phyloP scores from a whole-genome alignment of 2,113 vertebrate species.

The Sprattus sprattus region DNA sequence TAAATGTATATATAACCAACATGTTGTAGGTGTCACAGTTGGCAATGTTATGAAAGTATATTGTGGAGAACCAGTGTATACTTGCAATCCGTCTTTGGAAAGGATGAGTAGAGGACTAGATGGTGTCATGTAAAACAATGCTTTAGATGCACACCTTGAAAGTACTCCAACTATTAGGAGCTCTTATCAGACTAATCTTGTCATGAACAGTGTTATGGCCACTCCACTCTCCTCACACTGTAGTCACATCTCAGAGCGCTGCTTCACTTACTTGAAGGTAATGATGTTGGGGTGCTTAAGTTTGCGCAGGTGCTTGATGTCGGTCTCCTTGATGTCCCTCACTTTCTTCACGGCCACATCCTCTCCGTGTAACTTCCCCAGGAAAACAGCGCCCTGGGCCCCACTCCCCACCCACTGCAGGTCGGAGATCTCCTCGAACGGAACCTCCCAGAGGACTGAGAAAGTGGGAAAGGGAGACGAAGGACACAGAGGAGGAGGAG shows the following conservation, averaged over 20 bases:
- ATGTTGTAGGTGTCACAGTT: not conserved
- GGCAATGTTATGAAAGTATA: not conserved
- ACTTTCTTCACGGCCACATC: slow-evolving; percentile 98
- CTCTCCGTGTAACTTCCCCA: slow-evolving; percentile 91
- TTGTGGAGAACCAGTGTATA: not conserved
- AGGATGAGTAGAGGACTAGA: not conserved
- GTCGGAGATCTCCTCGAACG: slow-evolving; percentile 97
- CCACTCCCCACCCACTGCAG: slow-evolving; percentile 98
- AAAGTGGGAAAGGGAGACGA: not conserved
- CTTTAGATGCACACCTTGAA: not conserved
- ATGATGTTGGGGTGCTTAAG: slow-evolving; percentile 66
- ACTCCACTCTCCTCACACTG: no score
- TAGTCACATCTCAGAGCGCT: no score
- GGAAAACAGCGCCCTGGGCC: slow-evolving; percentile 94
- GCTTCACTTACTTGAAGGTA: not conserved
- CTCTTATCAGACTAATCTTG: not conserved
- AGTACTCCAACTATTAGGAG: not conserved
- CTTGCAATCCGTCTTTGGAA: not conserved
- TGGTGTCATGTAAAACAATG: not conserved
- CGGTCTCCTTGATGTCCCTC: slow-evolving; percentile 93
- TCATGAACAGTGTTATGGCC: no score
- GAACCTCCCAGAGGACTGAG: slow-evolving; percentile 87
- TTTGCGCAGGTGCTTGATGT: slow-evolving; percentile 95
- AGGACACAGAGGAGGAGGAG: not conserved
- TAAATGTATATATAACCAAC: not conserved